These are phyloP conservation scores for Drosophila leontia DNA, from an alignment of 1,140 invertebrate genomes.

Conservation along the genomic window DNA sequence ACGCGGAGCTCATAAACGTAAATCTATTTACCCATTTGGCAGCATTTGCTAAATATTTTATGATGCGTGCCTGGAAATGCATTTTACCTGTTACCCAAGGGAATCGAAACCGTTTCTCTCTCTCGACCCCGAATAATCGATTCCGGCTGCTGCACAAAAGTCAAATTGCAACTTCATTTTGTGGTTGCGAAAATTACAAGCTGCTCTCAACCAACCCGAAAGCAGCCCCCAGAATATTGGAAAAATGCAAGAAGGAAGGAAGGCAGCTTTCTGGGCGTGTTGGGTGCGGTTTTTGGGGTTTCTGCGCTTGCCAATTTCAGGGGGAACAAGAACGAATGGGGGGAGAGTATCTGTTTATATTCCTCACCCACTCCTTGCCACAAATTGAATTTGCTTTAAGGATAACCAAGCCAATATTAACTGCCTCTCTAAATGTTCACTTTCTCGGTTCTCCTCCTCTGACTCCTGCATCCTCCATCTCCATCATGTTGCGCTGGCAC, in stretches of 20 bases:
- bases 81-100: slow-evolving; percentile 46
- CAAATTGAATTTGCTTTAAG: slow-evolving; percentile 74
- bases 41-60: slow-evolving; percentile 70
- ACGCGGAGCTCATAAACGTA: slow-evolving; percentile 51
- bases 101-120: slow-evolving; percentile 5
- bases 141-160: slow-evolving; percentile 53
- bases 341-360: slow-evolving; percentile 48
- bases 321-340: slow-evolving; percentile 13
- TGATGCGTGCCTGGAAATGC: slow-evolving; percentile 53
- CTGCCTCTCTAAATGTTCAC: slow-evolving; percentile 60
- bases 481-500: background rate
- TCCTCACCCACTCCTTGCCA: slow-evolving; percentile 24
- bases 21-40: slow-evolving; percentile 64
- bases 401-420: slow-evolving; percentile 65
- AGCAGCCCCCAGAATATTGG: slow-evolving; percentile 51
- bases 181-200: slow-evolving; percentile 65
- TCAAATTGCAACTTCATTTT: slow-evolving; percentile 73
- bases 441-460: slow-evolving; percentile 15
- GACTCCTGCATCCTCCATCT: background rate
- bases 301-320: slow-evolving; percentile 29
- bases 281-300: slow-evolving; percentile 52
- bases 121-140: slow-evolving; percentile 33
- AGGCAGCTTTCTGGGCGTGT: slow-evolving; percentile 28
- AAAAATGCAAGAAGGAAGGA: slow-evolving; percentile 43
- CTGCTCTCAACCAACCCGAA: slow-evolving; percentile 21